Base-by-base conservation (phyloP, 2,113 vertebrate genomes). In the Arenaria interpres region DNA sequence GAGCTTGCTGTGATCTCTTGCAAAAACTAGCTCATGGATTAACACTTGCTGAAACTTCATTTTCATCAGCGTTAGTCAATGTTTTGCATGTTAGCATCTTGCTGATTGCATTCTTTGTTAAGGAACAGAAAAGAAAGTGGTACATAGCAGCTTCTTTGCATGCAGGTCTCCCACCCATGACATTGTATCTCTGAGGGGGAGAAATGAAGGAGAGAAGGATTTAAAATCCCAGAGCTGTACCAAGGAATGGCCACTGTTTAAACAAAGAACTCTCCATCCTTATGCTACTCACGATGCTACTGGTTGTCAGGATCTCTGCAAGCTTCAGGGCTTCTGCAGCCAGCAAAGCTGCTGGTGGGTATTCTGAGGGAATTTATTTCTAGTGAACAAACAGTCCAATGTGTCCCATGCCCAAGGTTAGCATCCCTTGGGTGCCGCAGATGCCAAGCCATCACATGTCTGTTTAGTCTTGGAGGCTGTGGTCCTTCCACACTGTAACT, bases 1-100 rank as follows among this genome's bases (percentile, higher is more conserved):
- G 56, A 83, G 57, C 39, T 51, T 93, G 60, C 71, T n/a, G 43
- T 32, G 35, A 87, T 48, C 59, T 68, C 85, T 50, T 66, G 57
- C 57, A 92, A 67, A 94, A 97, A 77, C 48, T 57, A 62, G 81
- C 19, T 69, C 35, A 21, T 45, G 77, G 84, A 82, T 89, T 95
- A 92, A 67, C 66, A 33, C 39, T 82, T 75, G 53, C 74, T 15
- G 57, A 85, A 95, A 92, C 45, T 87, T 88, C 33, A 45, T 89
- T 96, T 83, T 95, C 53, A 54, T 78, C 60, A 24, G 28, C 2
- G 22, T 88, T 90, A 92, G 93, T 88, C 77, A 91, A 46, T 10
- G 4, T 81, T 88, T 85, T 60, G 56, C 45, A 78, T 60, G 60
- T 74, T 89, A 91, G 69, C 39, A 60, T 77, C 81, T 90, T 75